A percentile compares a stretch with the other conserved stretches of the same genome.
Conservation (phyloP, 2,113 vertebrate species). For the Ceuthmochares aereus region DNA sequence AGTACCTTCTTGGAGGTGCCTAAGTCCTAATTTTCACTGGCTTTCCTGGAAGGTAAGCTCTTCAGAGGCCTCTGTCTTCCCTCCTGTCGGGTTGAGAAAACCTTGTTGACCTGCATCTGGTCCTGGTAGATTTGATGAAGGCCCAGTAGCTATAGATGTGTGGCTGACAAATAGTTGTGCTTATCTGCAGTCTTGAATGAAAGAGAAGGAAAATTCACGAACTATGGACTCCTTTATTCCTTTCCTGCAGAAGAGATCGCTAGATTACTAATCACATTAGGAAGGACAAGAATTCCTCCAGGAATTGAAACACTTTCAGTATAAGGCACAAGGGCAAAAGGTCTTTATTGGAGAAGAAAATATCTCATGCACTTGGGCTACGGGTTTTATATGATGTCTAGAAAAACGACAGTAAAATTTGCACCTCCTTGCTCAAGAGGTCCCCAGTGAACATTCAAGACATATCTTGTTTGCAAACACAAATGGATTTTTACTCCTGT, state of each 20-base stretch:
- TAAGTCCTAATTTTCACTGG: not conserved
- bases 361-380: constrained; percentile 20
- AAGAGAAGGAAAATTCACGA: not conserved
- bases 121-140: not conserved
- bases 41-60: not conserved
- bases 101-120: not conserved
- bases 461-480: constrained; percentile 73
- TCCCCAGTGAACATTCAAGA: constrained; percentile 66
- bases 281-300: constrained; percentile 45
- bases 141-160: not conserved
- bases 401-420: constrained; percentile 57
- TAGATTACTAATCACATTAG: constrained; percentile 51
- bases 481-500: constrained; percentile 72
- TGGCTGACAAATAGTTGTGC: not conserved
- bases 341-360: constrained; percentile 59
- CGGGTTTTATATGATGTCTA: constrained; percentile 50
- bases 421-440: constrained; percentile 66
- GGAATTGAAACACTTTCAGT: constrained; percentile 29
- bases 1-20: not conserved
- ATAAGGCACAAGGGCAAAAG: constrained; percentile 46
- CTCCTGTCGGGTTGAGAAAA: not conserved
- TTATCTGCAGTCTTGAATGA: not conserved
- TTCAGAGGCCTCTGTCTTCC: not conserved
- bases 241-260: constrained; percentile 13
- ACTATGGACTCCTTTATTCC: not conserved